A percentile compares a stretch with the other conserved stretches of the same genome.
Evolutionary conservation across 2,888 invertebrate genomes (phyloP).

Genomic region (Chironomus tentans): DNA sequence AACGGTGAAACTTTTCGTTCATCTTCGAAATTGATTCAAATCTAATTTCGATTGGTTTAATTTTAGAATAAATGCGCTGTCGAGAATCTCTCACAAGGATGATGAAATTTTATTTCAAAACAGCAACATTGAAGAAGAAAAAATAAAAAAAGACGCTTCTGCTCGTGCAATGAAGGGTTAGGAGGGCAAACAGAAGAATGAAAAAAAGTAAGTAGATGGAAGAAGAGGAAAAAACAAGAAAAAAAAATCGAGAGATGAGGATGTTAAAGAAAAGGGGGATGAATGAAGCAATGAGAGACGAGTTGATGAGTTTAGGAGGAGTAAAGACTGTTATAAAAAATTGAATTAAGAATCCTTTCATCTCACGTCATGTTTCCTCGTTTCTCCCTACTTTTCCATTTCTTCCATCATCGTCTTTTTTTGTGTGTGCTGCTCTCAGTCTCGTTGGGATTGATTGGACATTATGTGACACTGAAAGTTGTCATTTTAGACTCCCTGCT

Average conservation of each 20-base stretch:
- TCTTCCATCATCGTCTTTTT: too few relatives aligned
- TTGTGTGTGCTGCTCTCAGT: too few relatives aligned
- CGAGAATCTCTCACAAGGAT: too few relatives aligned
- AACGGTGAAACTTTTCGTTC: too few relatives aligned
- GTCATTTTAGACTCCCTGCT: too few relatives aligned
- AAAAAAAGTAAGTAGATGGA: not conserved
- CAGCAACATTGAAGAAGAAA: not conserved
- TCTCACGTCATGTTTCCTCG: slow-evolving; percentile 1
- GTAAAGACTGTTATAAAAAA: slow-evolving; percentile 4
- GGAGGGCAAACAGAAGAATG: not conserved
- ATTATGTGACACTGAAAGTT: too few relatives aligned
- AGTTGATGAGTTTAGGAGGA: not conserved
- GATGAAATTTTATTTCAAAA: too few relatives aligned
- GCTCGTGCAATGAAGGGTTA: not conserved
- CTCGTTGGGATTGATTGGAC: not conserved
- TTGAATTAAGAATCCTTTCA: slow-evolving; percentile 19
- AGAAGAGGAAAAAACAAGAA: not conserved
- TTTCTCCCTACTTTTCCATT: not conserved
- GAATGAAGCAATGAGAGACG: not conserved
- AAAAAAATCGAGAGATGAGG: not conserved
- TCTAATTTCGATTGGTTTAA: too few relatives aligned
- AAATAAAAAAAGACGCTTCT: not conserved
- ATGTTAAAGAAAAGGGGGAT: not conserved
- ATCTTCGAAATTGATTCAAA: too few relatives aligned
- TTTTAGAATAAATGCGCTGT: too few relatives aligned